Evolutionary conservation across 2,888 invertebrate species (phyloP).

Genomic region (Temnothorax unifasciatus): DNA sequence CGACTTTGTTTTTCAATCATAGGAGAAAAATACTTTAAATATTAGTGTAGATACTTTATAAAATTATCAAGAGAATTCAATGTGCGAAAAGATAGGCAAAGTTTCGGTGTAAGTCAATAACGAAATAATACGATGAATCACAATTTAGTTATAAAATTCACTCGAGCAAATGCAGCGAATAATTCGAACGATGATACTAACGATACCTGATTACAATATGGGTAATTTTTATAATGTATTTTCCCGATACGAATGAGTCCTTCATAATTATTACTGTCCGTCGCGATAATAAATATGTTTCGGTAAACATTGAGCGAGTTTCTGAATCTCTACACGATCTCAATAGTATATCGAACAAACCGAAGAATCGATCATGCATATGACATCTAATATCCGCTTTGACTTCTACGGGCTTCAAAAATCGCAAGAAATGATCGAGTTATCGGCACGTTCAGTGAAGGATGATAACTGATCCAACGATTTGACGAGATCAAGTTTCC

Average conservation of each 20-base stretch:
- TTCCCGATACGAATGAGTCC: neutral
- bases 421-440: neutral
- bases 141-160: neutral
- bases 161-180: neutral
- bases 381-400: constrained; percentile 28
- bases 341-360: constrained; percentile 4
- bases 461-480: constrained; percentile 15
- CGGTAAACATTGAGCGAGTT: neutral
- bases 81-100: neutral
- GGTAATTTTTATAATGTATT: neutral
- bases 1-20: neutral
- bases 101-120: neutral
- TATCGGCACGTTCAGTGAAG: neutral
- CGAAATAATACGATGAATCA: neutral
- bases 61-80: constrained; percentile 10
- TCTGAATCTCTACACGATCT: neutral
- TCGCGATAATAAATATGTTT: constrained; percentile 4
- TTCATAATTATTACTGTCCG: neutral
- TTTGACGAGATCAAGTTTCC: neutral
- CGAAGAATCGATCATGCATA: constrained; percentile 33
- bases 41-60: neutral
- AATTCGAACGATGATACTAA: neutral
- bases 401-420: neutral
- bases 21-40: neutral
- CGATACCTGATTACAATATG: neutral